A percentile compares a stretch with the other conserved stretches of the same genome.
Conservation (phyloP, 2,113 vertebrate genomes). For the Ophiodon elongatus region DNA sequence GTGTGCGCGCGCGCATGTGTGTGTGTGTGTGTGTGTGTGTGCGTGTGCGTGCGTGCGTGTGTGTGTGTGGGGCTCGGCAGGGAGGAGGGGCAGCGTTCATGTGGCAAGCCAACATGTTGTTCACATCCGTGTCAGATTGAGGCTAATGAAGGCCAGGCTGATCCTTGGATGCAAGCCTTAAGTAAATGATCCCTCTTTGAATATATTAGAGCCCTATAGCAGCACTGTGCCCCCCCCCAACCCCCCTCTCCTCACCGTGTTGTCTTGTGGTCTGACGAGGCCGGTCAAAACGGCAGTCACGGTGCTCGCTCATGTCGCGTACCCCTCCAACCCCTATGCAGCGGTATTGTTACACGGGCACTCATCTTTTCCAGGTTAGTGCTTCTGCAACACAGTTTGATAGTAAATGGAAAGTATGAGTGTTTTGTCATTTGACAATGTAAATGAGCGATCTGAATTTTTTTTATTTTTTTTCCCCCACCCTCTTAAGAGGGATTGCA, state of each 20-base stretch:
- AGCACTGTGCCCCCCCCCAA: no score
- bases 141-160: constrained; percentile 81
- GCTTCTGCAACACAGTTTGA: constrained; percentile 64
- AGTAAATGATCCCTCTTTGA: constrained; percentile 79
- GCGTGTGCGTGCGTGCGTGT: background rate
- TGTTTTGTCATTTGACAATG: constrained; percentile 83
- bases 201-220: constrained; percentile 75
- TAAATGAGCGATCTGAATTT: constrained; percentile 77
- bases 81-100: constrained; percentile 62
- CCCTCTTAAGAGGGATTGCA: constrained; percentile 77
- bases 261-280: constrained; percentile 59
- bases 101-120: constrained; percentile 79
- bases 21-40: no score
- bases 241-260: constrained; percentile 39
- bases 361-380: constrained; percentile 49
- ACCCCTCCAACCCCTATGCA: background rate
- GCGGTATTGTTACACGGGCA: constrained; percentile 5
- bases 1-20: no score
- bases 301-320: constrained; percentile 46
- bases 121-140: constrained; percentile 80
- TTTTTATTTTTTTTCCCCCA: constrained; percentile 38
- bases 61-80: constrained; percentile 36
- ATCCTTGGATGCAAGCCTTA: constrained; percentile 75
- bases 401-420: constrained; percentile 83
- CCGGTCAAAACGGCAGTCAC: constrained; percentile 53